These are phyloP conservation scores for Brachypalpus laphriformis DNA, from an alignment of 2,888 invertebrate genomes.

Conservation along the genomic window DNA sequence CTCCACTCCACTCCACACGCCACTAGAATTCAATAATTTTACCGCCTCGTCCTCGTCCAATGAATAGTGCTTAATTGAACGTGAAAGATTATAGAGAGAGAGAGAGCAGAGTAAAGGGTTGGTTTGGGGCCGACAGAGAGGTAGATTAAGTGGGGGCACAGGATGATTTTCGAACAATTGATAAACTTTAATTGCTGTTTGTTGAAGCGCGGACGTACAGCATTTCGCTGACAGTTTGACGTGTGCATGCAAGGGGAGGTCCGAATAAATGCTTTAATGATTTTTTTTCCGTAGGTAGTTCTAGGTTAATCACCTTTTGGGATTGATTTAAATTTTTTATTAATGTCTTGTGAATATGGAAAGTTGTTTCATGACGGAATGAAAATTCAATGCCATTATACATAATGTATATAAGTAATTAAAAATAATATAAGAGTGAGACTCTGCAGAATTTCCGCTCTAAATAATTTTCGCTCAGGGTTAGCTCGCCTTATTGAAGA, in stretches of 20 bases:
- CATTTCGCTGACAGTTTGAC: conserved; percentile 58
- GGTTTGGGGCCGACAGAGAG: background rate
- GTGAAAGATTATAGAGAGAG: conserved; percentile 66
- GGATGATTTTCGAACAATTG: conserved; percentile 70
- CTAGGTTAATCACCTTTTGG: conserved; percentile 13
- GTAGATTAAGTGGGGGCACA: conserved; percentile 52
- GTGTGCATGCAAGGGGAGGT: conserved; percentile 2
- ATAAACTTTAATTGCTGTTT: conserved; percentile 74
- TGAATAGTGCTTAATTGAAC: conserved; percentile 73
- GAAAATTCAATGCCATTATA: too few relatives aligned
- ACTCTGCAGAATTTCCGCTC: too few relatives aligned
- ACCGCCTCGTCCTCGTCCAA: conserved; percentile 47
- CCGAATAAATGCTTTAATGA: conserved; percentile 10
- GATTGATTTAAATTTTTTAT: background rate
- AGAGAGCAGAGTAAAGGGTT: too few relatives aligned
- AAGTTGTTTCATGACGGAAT: too few relatives aligned
- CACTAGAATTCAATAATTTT: conserved; percentile 64
- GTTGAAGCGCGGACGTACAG: conserved; percentile 65
- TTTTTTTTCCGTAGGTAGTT: background rate
- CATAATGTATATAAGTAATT: too few relatives aligned
- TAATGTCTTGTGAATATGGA: too few relatives aligned
- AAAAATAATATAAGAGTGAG: too few relatives aligned
- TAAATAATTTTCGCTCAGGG: too few relatives aligned
- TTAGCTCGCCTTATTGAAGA: too few relatives aligned
- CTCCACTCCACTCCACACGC: background rate